Conservation (phyloP, 2,888 invertebrate species). For the Xylota sylvarum region DNA sequence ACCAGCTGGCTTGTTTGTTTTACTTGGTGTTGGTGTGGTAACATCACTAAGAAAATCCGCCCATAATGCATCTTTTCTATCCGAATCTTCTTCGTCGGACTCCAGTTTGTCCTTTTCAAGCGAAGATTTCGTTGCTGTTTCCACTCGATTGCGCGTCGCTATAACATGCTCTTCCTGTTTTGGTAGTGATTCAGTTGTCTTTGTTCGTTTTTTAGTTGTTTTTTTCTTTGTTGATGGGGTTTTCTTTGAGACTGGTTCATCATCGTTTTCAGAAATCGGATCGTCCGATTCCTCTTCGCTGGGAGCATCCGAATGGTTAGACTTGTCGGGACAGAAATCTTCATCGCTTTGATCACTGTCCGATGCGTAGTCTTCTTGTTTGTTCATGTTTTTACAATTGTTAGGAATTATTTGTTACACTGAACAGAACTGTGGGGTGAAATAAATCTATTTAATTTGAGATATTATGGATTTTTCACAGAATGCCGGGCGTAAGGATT, state of each 20-base stretch:
- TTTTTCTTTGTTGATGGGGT: slow-evolving; percentile 78
- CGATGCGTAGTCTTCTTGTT: slow-evolving; percentile 86
- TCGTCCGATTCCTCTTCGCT: slow-evolving; percentile 88
- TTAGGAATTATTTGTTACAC: neutral
- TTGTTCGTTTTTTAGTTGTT: slow-evolving; percentile 78
- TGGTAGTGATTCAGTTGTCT: slow-evolving; percentile 78
- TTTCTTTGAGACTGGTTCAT: slow-evolving; percentile 78
- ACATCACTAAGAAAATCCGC: slow-evolving; percentile 91
- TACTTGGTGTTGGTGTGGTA: slow-evolving; percentile 78
- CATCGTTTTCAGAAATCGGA: slow-evolving; percentile 86
- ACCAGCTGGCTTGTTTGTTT: slow-evolving; percentile 77
- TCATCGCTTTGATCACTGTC: slow-evolving; percentile 92
- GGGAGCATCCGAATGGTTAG: slow-evolving; percentile 83
- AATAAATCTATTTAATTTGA: neutral
- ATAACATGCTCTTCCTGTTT: slow-evolving; percentile 60
- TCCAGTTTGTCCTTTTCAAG: slow-evolving; percentile 81
- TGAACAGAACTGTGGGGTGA: neutral
- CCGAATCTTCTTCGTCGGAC: slow-evolving; percentile 88
- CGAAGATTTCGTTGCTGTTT: slow-evolving; percentile 71
- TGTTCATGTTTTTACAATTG: slow-evolving; percentile 80
- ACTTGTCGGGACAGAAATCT: slow-evolving; percentile 89
- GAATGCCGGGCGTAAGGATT: slow-evolving; percentile 49
- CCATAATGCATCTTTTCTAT: slow-evolving; percentile 91
- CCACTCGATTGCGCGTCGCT: slow-evolving; percentile 52
- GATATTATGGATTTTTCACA: slow-evolving; percentile 69